phyloP scores from a whole-genome alignment of 2,113 vertebrate genomes.

The Oryzias curvinotus region DNA sequence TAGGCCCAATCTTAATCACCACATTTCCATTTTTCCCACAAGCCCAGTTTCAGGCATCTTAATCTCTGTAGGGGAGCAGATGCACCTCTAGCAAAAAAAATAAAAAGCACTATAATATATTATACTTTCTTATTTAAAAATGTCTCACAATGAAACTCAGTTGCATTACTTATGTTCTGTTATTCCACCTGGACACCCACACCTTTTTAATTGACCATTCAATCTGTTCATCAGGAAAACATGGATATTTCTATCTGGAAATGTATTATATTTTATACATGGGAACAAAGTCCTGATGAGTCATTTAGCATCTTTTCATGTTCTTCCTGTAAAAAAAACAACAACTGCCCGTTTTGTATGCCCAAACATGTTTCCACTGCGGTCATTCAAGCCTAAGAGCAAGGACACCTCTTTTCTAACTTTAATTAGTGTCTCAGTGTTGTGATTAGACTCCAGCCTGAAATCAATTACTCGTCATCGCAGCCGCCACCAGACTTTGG shows the following conservation, averaged over 20 bases:
- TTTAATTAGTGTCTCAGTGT: constrained; percentile 62
- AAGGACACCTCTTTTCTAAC: constrained; percentile 54
- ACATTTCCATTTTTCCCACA: constrained; percentile 80
- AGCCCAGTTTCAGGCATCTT: constrained; percentile 38
- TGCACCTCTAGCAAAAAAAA: constrained; percentile 14
- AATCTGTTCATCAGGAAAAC: no score
- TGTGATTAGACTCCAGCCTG: constrained; percentile 49
- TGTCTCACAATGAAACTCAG: no score
- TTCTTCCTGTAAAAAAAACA: constrained; percentile 36
- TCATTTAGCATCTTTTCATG: constrained; percentile 19
- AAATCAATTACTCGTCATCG: constrained; percentile 66
- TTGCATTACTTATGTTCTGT: neutral
- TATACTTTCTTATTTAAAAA: no score
- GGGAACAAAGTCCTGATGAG: constrained; percentile 11
- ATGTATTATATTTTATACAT: constrained; percentile 1
- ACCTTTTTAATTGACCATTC: no score
- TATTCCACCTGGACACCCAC: no score
- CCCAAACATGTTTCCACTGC: constrained; percentile 23
- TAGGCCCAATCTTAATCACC: constrained; percentile 79
- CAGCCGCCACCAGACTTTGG: constrained; percentile 18
- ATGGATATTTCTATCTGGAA: neutral
- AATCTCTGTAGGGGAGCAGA: constrained; percentile 37
- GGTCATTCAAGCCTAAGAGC: constrained; percentile 57
- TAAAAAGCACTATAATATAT: neutral
- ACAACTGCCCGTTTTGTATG: constrained; percentile 44